Evolutionary conservation across 2,888 invertebrate genomes (phyloP).

Genomic region (Trachelus stipa): DNA sequence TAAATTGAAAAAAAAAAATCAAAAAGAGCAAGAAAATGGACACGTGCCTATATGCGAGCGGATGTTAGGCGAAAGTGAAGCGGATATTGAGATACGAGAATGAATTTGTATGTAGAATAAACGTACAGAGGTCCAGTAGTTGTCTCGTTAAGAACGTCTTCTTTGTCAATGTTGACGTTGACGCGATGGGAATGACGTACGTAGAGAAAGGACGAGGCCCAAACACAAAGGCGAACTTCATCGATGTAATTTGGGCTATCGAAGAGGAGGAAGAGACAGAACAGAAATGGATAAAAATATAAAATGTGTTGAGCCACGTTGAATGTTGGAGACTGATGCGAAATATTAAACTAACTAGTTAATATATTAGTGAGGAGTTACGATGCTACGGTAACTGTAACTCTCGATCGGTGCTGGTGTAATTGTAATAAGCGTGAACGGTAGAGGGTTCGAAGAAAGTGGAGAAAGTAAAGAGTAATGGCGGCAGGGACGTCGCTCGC

Average conservation of each 20-base stretch:
- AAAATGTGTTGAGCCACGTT: constrained; percentile 34
- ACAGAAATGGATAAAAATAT: background rate
- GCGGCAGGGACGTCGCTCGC: background rate
- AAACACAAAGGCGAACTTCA: background rate
- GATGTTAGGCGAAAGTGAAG: background rate
- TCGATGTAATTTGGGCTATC: background rate
- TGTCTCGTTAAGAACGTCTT: background rate
- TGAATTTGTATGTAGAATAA: background rate
- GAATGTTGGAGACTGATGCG: constrained; percentile 48
- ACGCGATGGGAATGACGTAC: background rate
- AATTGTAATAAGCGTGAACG: background rate
- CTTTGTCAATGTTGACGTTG: background rate
- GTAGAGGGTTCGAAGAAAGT: background rate
- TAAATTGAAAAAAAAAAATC: background rate
- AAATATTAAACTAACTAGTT: constrained; percentile 36
- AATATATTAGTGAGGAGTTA: constrained; percentile 27
- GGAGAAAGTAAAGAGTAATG: background rate
- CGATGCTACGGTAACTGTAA: background rate
- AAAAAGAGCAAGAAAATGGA: constrained; percentile 11
- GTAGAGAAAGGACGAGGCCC: background rate
- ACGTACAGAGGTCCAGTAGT: background rate
- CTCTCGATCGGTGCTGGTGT: background rate
- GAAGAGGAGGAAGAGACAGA: background rate
- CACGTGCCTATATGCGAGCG: background rate
- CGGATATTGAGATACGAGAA: background rate